Evolutionary conservation across 1,140 invertebrate species (phyloP).

Genomic region (Copidosoma floridanum): DNA sequence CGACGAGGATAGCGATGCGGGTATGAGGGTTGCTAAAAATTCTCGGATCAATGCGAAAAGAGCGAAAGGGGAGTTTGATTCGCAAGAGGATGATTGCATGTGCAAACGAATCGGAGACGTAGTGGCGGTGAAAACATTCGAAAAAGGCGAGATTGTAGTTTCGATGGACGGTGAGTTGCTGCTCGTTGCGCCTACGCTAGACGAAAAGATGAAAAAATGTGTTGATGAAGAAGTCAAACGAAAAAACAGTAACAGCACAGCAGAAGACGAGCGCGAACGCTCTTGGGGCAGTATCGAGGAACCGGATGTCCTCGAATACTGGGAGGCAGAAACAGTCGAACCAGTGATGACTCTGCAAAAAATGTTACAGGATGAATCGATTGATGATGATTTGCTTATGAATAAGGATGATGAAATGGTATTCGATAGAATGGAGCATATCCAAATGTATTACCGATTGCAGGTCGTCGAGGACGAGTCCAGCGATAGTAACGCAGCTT

Average conservation of each 20-base stretch:
- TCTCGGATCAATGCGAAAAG: constrained; percentile 35
- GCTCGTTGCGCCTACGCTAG: constrained; percentile 27
- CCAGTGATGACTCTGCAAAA: constrained; percentile 39
- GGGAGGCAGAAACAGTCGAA: constrained; percentile 50
- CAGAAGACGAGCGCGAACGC: constrained; percentile 20
- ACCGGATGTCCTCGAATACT: constrained; percentile 53
- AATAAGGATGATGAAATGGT: constrained; percentile 30
- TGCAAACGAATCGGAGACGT: constrained; percentile 8
- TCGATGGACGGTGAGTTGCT: constrained; percentile 50
- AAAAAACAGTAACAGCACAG: constrained; percentile 14
- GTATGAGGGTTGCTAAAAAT: constrained; percentile 55
- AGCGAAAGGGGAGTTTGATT: too few species aligned
- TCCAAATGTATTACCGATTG: constrained; percentile 49
- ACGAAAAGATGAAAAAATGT: constrained; percentile 1
- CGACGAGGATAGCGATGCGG: constrained; percentile 52
- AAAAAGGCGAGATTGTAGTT: constrained; percentile 51
- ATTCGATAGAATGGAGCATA: constrained; percentile 37
- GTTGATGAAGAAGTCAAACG: too few species aligned
- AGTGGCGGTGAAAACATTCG: constrained; percentile 40
- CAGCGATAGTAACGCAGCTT: constrained; percentile 26
- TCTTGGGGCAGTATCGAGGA: constrained; percentile 53
- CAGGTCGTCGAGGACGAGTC: constrained; percentile 37
- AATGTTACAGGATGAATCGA: constrained; percentile 22
- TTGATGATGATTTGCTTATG: constrained; percentile 27
- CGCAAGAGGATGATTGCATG: constrained; percentile 19